phyloP scores from a whole-genome alignment of 2,888 invertebrate species.

The Lysandra coridon region DNA sequence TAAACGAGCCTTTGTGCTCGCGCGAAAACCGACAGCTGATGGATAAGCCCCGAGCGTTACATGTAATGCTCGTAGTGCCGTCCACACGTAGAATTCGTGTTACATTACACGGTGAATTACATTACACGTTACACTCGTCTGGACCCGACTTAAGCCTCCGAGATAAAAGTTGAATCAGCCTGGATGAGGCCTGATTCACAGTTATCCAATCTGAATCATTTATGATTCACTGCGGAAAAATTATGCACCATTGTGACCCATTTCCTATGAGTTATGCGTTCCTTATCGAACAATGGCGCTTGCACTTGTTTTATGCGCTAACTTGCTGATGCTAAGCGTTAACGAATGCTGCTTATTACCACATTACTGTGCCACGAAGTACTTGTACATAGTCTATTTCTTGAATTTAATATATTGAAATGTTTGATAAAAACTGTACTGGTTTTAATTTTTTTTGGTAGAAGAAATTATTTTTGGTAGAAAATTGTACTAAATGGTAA shows the following conservation, averaged over 20 bases:
- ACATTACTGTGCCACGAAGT: neutral
- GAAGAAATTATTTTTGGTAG: no score
- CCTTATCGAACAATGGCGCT: conserved; percentile 23
- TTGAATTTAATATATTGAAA: no score
- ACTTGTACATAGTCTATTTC: neutral
- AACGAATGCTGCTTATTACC: neutral
- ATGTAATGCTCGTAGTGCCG: no score
- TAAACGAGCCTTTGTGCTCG: no score
- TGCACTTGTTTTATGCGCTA: conserved; percentile 7
- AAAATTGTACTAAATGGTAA: no score
- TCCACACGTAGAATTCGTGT: no score
- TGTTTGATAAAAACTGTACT: no score
- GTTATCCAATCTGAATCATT: conserved; percentile 31
- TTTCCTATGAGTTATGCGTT: conserved; percentile 31
- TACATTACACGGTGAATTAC: no score
- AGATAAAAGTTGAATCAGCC: conserved; percentile 25
- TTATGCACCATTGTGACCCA: conserved; percentile 31
- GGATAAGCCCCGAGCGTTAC: no score
- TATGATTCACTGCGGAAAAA: conserved; percentile 31
- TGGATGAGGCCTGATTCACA: conserved; percentile 26
- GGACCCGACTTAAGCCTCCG: neutral
- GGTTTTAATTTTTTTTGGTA: no score
- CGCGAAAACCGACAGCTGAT: no score
- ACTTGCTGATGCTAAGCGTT: neutral
- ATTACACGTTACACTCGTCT: no score